Evolutionary conservation across 1,140 invertebrate species (phyloP).

Genomic region (Oncopodura yosiiana): DNA sequence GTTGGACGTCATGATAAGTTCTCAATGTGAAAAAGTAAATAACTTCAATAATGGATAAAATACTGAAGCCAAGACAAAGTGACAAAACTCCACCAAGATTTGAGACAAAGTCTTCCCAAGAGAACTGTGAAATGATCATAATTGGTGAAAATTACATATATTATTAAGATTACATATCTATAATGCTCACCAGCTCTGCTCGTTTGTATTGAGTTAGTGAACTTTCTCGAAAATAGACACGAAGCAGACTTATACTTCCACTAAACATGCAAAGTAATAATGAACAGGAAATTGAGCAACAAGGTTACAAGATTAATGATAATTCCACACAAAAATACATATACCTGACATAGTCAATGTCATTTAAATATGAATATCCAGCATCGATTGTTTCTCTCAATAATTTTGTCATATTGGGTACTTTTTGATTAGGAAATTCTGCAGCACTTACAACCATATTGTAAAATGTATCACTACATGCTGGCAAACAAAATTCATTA

Average conservation of each 20-base stretch:
- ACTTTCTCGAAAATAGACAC: constrained; percentile 32
- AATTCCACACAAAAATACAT: not conserved
- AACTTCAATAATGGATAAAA: constrained; percentile 55
- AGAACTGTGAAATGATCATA: too few relatives aligned
- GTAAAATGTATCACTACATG: constrained; percentile 31
- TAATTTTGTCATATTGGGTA: constrained; percentile 33
- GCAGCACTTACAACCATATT: constrained; percentile 27
- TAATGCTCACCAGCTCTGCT: constrained; percentile 33
- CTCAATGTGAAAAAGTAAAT: constrained; percentile 49
- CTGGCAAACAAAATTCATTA: constrained; percentile 28
- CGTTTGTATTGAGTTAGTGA: constrained; percentile 35
- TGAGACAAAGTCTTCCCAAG: constrained; percentile 38
- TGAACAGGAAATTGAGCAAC: not conserved
- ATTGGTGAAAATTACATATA: too few relatives aligned
- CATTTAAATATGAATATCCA: constrained; percentile 20
- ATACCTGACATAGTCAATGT: constrained; percentile 33
- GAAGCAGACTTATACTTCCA: constrained; percentile 29
- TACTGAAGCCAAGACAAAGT: constrained; percentile 56
- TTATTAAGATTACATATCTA: too few relatives aligned
- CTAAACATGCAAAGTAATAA: constrained; percentile 15
- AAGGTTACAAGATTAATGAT: not conserved
- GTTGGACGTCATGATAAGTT: too few relatives aligned
- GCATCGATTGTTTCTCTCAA: constrained; percentile 29
- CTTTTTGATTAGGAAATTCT: constrained; percentile 32
- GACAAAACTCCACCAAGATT: constrained; percentile 58